A percentile compares a stretch with the other conserved stretches of the same genome.
Evolutionary conservation across 2,113 vertebrate genomes (phyloP).

Genomic region (Alaudala cheleensis): DNA sequence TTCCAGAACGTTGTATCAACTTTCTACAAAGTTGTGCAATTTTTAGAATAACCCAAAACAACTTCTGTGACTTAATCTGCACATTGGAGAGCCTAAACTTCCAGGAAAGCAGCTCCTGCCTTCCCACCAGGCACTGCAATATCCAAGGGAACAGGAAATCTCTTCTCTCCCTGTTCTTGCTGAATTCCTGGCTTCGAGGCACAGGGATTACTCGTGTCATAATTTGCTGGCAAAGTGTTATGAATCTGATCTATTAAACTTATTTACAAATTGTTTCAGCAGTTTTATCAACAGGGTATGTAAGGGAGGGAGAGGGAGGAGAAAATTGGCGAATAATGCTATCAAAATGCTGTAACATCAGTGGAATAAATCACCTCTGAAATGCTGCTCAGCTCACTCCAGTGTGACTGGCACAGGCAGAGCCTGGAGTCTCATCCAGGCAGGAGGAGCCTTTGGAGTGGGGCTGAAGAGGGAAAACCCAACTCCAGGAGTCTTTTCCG

Average conservation of each 20-base stretch:
- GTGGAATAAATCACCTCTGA: not conserved
- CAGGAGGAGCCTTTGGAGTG: not conserved
- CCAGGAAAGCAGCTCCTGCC: not conserved
- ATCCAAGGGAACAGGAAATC: not conserved
- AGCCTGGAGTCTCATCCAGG: not conserved
- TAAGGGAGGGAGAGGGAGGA: not conserved
- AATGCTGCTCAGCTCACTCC: not conserved
- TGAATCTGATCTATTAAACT: slow-evolving; percentile 26
- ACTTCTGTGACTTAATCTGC: not conserved
- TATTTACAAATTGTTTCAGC: slow-evolving; percentile 24
- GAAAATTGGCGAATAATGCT: not conserved
- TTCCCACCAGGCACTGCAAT: not conserved
- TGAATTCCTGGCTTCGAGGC: not conserved
- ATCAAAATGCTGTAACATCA: not conserved
- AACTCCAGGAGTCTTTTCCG: not conserved
- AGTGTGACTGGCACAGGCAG: not conserved
- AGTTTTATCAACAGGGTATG: not conserved
- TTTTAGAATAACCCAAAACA: not conserved
- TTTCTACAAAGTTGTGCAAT: not conserved
- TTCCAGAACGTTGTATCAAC: not conserved
- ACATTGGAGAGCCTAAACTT: not conserved
- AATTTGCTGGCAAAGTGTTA: not conserved
- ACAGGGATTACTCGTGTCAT: not conserved
- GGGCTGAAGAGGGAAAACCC: not conserved
- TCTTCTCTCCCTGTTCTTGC: not conserved